Evolutionary conservation across 2,797 vertebrate genomes (phyloP), one percentile per base, ranked within the genome.

Genomic region (Pangasius mekongensis): DNA sequence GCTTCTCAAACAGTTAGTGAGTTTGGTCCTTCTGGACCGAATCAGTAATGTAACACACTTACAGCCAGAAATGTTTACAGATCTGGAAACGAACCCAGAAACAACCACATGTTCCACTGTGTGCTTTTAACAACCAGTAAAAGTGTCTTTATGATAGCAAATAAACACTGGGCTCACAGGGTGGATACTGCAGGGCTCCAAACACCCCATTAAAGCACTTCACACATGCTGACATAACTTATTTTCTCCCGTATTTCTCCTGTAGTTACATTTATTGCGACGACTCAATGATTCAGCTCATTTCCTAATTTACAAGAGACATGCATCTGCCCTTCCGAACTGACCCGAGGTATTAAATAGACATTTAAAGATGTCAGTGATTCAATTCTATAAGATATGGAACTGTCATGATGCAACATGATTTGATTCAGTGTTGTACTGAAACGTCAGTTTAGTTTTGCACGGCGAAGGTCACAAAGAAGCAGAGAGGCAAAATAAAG

Each of bases 101-200:
- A 86, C 52, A 82, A 83, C 30, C 43, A 27, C 67, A 39, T 33
- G 56, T 86, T 86, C 77, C 54, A 54, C 67, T 39, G 14, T 2
- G 66, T 43, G 56, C 54, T 56, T 89, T 86, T 86, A 85, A 85
- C 69, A 85, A 80, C 60, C 88, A 39, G 43, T 89, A 52, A 82
- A 86, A 74, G 27, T 11, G 73, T 54, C 81, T 83, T 74, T 47
- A 67, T 69, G 60, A 69, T 7, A 39, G 69, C 43, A 58, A 84
- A 87, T 76, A 83, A 84, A 85, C 66, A 74, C 52, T 58, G 69
- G 66, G 49, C 52, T 60, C 16, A 27, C 49, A 74, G 69, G 84
- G 69, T 39, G 67, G 33, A 85, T 73, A 85, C 66, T 73, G 5
- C 22, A 39, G 52, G 2, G 0, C 74, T 69, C 64, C 82, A 67